Conservation (phyloP, 2,797 vertebrate species). For the Australoheros facetus region DNA sequence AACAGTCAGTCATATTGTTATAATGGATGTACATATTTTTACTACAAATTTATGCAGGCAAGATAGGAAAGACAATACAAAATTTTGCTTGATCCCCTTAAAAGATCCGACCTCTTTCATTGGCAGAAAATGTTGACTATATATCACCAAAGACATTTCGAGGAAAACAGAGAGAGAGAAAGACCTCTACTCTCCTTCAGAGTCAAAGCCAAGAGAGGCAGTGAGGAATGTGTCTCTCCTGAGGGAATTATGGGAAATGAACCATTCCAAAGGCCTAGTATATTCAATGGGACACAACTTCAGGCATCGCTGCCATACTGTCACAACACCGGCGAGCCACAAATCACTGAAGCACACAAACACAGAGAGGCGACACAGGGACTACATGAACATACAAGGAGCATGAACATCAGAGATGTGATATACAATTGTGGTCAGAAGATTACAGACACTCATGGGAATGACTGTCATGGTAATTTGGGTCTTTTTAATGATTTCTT, state of each 20-base stretch:
- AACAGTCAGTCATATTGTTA: neutral
- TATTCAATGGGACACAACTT: slow-evolving; percentile 58
- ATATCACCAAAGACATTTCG: neutral
- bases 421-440: too few species aligned
- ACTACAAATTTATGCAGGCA: neutral
- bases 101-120: slow-evolving; percentile 4
- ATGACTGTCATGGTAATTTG: too few species aligned
- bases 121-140: slow-evolving; percentile 6
- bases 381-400: neutral
- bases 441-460: too few species aligned
- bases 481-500: too few species aligned
- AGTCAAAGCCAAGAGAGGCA: slow-evolving; percentile 40
- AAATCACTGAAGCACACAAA: slow-evolving; percentile 32
- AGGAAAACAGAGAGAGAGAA: slow-evolving; percentile 16
- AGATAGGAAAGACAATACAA: neutral
- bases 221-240: slow-evolving; percentile 57
- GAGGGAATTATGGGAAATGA: slow-evolving; percentile 65
- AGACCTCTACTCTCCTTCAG: slow-evolving; percentile 49
- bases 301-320: slow-evolving; percentile 57
- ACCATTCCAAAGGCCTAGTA: slow-evolving; percentile 58
- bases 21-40: neutral
- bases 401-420: neutral
- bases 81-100: neutral
- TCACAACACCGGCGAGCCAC: slow-evolving; percentile 55
- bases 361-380: neutral